Conservation (phyloP, 2,113 vertebrate species). For the Panurus biarmicus region DNA sequence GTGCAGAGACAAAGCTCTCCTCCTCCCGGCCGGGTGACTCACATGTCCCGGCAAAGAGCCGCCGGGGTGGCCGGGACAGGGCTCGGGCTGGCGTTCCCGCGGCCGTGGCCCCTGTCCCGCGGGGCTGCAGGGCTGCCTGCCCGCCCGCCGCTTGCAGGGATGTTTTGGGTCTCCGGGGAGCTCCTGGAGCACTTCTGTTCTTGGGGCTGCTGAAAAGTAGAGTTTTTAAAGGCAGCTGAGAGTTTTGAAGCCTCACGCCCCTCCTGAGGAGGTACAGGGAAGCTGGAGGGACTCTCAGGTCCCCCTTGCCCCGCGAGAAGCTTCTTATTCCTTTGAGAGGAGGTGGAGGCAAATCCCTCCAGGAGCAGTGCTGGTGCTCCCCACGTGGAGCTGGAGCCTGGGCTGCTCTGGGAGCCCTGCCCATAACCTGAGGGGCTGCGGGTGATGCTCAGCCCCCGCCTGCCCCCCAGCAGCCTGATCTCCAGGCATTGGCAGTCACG, state of each 20-base stretch:
- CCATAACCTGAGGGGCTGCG: accelerated
- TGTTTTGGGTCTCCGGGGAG: neutral
- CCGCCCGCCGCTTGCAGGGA: neutral
- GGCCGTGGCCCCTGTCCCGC: neutral
- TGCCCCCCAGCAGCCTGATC: neutral
- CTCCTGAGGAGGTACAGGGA: neutral
- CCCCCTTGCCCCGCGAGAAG: neutral
- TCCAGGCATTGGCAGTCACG: neutral
- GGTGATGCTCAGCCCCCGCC: neutral
- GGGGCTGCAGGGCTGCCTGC: neutral
- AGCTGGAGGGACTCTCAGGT: neutral
- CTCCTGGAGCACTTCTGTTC: neutral
- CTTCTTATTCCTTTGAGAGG: neutral
- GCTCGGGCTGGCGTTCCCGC: neutral
- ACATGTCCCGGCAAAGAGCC: neutral
- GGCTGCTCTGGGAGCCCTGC: neutral
- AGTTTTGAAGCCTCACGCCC: neutral
- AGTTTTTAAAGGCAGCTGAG: neutral
- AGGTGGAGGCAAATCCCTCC: neutral
- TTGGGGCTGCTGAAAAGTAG: neutral
- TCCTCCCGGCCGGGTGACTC: neutral
- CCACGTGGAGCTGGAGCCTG: neutral
- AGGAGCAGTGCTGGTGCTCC: neutral
- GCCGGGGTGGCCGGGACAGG: neutral
- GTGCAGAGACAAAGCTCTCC: conserved; percentile 17